phyloP scores from a whole-genome alignment of 2,113 vertebrate species.

The Pimephales promelas region DNA sequence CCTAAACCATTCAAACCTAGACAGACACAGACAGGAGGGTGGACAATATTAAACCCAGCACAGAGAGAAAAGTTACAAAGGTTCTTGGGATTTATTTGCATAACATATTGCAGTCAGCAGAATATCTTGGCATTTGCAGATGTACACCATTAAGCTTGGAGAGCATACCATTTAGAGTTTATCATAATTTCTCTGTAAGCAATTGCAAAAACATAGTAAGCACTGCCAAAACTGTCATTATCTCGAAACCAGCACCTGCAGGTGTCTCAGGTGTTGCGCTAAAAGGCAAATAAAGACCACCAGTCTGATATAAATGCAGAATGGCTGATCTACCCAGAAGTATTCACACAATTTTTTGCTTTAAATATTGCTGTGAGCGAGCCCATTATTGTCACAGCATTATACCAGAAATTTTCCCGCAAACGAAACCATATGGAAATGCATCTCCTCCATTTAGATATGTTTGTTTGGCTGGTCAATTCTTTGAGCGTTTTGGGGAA shows the following conservation, averaged over 20 bases:
- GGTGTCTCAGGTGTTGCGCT: constrained; percentile 44
- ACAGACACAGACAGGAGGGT: not conserved
- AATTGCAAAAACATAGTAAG: constrained; percentile 14
- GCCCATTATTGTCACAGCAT: not conserved
- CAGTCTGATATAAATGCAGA: constrained; percentile 29
- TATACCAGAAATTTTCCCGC: not conserved
- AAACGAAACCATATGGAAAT: not conserved
- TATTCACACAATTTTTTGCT: not conserved
- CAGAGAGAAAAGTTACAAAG: not conserved
- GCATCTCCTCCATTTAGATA: constrained; percentile 1
- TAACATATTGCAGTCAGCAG: not conserved
- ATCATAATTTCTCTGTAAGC: constrained; percentile 30
- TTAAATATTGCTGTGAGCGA: not conserved
- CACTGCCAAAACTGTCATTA: constrained; percentile 69
- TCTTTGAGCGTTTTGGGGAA: not conserved
- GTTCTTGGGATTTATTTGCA: constrained; percentile 3
- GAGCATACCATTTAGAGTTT: not conserved
- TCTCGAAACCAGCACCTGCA: constrained; percentile 50
- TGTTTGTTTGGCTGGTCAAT: not conserved
- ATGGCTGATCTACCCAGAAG: constrained; percentile 21
- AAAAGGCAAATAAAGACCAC: constrained; percentile 31
- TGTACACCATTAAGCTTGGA: constrained; percentile 15
- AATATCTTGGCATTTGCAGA: constrained; percentile 25
- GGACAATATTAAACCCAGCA: not conserved
- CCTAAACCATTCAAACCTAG: constrained; percentile 93